Percentiles rank a stretch among this genome's conserved stretches.
These are phyloP conservation scores for Erebia ligea DNA, from an alignment of 2,888 invertebrate genomes.

Conservation along the genomic window DNA sequence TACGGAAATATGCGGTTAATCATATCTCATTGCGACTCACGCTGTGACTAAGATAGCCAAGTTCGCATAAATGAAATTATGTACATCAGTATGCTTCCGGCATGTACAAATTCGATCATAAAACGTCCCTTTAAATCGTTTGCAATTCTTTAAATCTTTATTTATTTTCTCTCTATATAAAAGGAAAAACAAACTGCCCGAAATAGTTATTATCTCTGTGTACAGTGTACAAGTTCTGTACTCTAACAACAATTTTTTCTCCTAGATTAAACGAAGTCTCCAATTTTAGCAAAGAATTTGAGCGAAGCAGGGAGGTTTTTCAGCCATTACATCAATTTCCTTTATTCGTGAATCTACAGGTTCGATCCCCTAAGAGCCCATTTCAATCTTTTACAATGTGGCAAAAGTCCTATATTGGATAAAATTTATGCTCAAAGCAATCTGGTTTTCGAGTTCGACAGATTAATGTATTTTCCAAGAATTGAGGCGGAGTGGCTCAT, in stretches of 20 bases:
- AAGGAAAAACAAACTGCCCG: no score
- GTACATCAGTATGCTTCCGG: slow-evolving; percentile 16
- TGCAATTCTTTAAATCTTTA: no score
- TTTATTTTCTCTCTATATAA: no score
- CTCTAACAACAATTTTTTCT: no score
- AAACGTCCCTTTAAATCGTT: no score
- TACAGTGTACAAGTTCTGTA: no score
- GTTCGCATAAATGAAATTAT: slow-evolving; percentile 35
- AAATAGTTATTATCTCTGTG: no score
- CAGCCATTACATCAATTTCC: neutral
- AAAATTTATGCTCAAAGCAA: slow-evolving; percentile 6
- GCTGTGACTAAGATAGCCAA: slow-evolving; percentile 53
- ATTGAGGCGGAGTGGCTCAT: slow-evolving; percentile 15
- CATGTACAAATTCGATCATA: neutral
- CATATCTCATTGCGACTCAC: slow-evolving; percentile 59
- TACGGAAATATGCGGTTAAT: slow-evolving; percentile 68
- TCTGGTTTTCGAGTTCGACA: slow-evolving; percentile 9
- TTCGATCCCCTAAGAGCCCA: neutral
- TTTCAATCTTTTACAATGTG: neutral
- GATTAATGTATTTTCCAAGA: slow-evolving; percentile 28
- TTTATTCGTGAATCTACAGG: neutral
- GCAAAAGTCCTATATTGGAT: neutral
- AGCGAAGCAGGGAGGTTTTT: no score
- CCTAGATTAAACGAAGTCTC: no score
- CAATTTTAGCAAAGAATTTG: no score